Base-by-base conservation (phyloP, 2,888 invertebrate species). In the Drosophila gaucha region DNA sequence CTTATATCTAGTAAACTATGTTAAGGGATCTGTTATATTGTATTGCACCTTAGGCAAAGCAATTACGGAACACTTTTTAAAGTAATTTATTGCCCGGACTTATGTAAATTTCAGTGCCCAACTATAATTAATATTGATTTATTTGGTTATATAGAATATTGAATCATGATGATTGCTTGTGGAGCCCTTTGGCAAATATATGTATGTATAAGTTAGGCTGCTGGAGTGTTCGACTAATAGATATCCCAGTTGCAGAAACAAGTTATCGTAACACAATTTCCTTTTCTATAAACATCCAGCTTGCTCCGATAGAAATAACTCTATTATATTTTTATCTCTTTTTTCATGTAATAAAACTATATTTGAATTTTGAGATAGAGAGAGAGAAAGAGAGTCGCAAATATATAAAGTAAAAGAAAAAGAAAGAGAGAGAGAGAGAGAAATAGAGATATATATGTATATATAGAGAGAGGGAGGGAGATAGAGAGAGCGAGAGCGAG, bases 111-210 rank as follows among this genome's bases (percentile, higher is more conserved):
- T 30, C 3, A 18, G 28, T 12, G 12, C 44, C 12, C 28, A 28
- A 24, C 41, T 43, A 43, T 43, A 26, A 44, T 44, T 44, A 44
- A 26, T 26, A 30, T 30, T 30, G 18, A 44, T 44, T 18, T 10
- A 44, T 44, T 44, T 44, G 20, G 28, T n/a, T 16, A 41, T 41
- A 14, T 24, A 14, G 14, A 41, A 14, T 3, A 10, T 9, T 24
- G 16, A 10, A n/a, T 24, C 9, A 41, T 5, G 41, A 9, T 6
- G 5, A 2, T 8, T 24, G 2, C 6, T 39, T 22, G 2, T 8
- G n/a, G n/a, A 22, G 6, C n/a, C 22, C 8, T 24, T 8, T n/a
- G n/a, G n/a, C n/a, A n/a, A n/a, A n/a, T n/a, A n/a, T n/a, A n/a
- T n/a, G n/a, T n/a, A n/a, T n/a, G n/a, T n/a, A n/a, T n/a, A n/a